phyloP scores from a whole-genome alignment of 2,113 vertebrate species.

The Mus pahari region DNA sequence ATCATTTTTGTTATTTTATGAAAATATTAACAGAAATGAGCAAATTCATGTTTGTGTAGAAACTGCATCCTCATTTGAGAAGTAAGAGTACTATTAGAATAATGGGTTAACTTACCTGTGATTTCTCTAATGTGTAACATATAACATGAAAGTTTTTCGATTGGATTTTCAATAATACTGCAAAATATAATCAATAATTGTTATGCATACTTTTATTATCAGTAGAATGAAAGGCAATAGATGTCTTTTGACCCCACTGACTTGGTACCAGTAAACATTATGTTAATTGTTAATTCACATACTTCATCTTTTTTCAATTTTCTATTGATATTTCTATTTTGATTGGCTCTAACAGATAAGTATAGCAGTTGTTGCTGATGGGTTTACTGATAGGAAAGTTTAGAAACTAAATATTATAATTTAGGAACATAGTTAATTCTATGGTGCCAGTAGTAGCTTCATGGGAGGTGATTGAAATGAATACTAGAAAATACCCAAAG shows the following conservation, averaged over 20 bases:
- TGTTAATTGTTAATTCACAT: neutral
- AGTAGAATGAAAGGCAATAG: neutral
- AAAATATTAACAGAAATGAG: neutral
- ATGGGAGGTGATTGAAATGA: neutral
- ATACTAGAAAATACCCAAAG: neutral
- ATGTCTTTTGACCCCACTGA: neutral
- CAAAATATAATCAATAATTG: neutral
- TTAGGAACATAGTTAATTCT: neutral
- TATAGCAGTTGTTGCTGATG: neutral
- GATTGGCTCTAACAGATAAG: neutral
- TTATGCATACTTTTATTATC: neutral
- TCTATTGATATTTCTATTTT: neutral
- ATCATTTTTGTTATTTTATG: neutral
- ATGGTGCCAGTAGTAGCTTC: neutral
- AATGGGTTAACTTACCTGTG: neutral
- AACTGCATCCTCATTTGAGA: neutral
- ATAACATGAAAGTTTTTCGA: neutral
- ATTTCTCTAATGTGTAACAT: neutral
- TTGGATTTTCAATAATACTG: neutral
- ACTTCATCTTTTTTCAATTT: neutral
- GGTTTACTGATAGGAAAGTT: neutral
- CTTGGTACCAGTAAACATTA: neutral
- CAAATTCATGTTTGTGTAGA: neutral
- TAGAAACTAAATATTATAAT: neutral
- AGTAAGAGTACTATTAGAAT: neutral